A percentile compares a stretch with the other conserved stretches of the same genome.
These are phyloP conservation scores for Poeciliopsis turrubarensis DNA, from an alignment of 2,113 vertebrate genomes.

Conservation along the genomic window DNA sequence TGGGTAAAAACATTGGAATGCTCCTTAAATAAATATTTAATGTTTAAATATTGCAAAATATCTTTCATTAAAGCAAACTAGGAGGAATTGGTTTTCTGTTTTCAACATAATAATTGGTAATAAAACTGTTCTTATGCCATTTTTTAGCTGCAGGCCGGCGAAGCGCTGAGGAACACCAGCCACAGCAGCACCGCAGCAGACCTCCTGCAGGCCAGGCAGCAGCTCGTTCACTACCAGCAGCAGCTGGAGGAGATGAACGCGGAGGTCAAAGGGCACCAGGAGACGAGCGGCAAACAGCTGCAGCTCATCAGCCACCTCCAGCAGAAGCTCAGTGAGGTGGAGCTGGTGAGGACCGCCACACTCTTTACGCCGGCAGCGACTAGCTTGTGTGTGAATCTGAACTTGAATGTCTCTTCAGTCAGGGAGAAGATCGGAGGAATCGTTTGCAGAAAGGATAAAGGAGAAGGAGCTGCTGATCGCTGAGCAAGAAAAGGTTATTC, in stretches of 20 bases:
- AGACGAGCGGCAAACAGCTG: slow-evolving; percentile 80
- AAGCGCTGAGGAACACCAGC: slow-evolving; percentile 90
- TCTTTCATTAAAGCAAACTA: no score
- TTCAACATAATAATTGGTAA: background rate
- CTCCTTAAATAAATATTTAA: no score
- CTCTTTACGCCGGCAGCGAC: background rate
- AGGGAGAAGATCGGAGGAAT: slow-evolving; percentile 77
- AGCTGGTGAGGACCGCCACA: slow-evolving; percentile 78
- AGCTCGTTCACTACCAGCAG: slow-evolving; percentile 87
- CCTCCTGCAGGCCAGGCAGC: slow-evolving; percentile 90
- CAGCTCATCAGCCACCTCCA: slow-evolving; percentile 80
- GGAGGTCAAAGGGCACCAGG: slow-evolving; percentile 79
- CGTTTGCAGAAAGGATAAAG: slow-evolving; percentile 74
- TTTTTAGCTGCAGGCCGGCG: slow-evolving; percentile 91
- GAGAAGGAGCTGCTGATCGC: slow-evolving; percentile 85
- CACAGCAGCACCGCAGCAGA: slow-evolving; percentile 92
- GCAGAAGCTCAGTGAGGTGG: slow-evolving; percentile 75
- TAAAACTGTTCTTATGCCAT: no score
- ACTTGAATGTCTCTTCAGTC: slow-evolving; percentile 48
- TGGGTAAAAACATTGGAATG: no score
- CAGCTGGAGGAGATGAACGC: slow-evolving; percentile 86
- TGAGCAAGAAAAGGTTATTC: slow-evolving; percentile 80
- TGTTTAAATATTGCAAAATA: no score
- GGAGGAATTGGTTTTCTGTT: no score
- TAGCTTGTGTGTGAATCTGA: background rate